A percentile compares a stretch with the other conserved stretches of the same genome.
phyloP scores from a whole-genome alignment of 2,113 vertebrate species.

The Carassius carassius region DNA sequence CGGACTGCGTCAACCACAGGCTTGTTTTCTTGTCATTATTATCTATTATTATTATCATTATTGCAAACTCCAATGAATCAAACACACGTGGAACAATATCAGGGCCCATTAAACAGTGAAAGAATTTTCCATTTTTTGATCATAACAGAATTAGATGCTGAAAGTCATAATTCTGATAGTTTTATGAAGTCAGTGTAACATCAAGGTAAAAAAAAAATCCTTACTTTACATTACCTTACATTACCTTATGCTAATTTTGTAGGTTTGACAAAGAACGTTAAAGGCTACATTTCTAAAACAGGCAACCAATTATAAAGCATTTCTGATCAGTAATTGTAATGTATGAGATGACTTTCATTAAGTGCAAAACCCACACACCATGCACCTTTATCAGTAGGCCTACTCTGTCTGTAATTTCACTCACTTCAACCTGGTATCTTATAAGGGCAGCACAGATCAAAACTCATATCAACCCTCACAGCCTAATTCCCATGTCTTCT shows the following conservation, averaged over 20 bases:
- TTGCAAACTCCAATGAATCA: not conserved
- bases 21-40: not conserved
- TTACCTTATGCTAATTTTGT: not conserved
- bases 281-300: not conserved
- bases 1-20: not conserved
- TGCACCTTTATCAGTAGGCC: not conserved
- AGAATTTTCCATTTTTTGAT: not conserved
- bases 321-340: not conserved
- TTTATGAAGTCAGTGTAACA: not conserved
- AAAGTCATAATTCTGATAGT: not conserved
- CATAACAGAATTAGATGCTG: not conserved
- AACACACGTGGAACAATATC: not conserved
- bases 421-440: not conserved
- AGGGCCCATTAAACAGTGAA: not conserved
- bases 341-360: not conserved
- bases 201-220: not conserved
- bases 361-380: not conserved
- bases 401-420: not conserved
- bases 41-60: too few relatives aligned
- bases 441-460: not conserved
- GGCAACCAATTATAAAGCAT: not conserved
- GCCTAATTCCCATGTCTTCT: not conserved
- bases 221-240: not conserved
- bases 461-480: not conserved
- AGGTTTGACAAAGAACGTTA: not conserved